A percentile compares a stretch with the other conserved stretches of the same genome.
phyloP scores from a whole-genome alignment of 2,113 vertebrate species.

The Hipposideros armiger region DNA sequence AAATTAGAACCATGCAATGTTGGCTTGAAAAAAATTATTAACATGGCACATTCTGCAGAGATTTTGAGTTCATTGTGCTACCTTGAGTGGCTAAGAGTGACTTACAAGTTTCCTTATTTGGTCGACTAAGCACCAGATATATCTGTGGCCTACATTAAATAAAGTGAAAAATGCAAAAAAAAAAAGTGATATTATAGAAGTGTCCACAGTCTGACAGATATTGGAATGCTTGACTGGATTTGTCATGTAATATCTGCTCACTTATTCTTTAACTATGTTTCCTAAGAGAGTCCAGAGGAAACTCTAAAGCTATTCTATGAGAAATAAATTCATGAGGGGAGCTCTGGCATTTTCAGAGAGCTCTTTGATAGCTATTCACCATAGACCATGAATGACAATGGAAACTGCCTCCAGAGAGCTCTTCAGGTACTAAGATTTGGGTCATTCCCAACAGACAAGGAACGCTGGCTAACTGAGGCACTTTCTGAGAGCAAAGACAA shows the following conservation, averaged over 20 bases:
- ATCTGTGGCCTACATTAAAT: not conserved
- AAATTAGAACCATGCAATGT: not conserved
- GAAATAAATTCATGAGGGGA: not conserved
- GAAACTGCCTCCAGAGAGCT: not conserved
- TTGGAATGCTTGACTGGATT: not conserved
- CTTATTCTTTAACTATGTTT: not conserved
- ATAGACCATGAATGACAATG: not conserved
- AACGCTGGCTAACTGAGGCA: not conserved
- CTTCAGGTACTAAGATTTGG: not conserved
- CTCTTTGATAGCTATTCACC: not conserved
- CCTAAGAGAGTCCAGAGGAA: not conserved
- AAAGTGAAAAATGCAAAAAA: not conserved
- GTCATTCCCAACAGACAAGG: not conserved
- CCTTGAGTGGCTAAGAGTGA: not conserved
- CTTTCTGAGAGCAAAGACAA: not conserved
- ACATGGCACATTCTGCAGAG: not conserved
- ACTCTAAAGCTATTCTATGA: not conserved
- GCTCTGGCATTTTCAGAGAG: not conserved
- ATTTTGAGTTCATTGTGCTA: not conserved
- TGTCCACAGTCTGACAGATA: not conserved
- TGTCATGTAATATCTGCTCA: not conserved
- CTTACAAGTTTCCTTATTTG: not conserved
- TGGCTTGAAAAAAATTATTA: not conserved
- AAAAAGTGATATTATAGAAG: not conserved
- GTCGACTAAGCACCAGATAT: not conserved